Percentiles rank a stretch among this genome's conserved stretches.
These are phyloP conservation scores for Erythrocercus mccallii DNA, from an alignment of 2,113 vertebrate genomes.

Conservation along the genomic window DNA sequence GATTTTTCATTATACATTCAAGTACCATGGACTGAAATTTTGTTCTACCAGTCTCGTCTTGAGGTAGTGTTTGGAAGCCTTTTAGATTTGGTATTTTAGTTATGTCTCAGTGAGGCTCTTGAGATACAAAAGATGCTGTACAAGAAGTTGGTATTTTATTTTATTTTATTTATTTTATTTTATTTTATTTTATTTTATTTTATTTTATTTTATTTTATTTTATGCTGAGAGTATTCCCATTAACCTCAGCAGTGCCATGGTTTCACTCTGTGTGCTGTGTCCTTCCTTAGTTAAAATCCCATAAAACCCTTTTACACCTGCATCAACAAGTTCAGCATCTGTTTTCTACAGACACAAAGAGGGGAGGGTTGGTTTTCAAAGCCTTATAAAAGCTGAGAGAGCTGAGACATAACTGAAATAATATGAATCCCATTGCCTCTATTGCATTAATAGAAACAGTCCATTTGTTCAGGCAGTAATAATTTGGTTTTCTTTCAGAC, in stretches of 20 bases:
- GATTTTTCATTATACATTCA: conserved; percentile 56
- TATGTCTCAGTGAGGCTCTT: neutral
- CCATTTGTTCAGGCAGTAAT: neutral
- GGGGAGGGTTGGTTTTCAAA: neutral
- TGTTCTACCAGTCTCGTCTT: neutral
- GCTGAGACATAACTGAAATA: neutral
- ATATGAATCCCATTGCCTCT: neutral
- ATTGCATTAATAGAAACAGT: neutral
- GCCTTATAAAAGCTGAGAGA: neutral
- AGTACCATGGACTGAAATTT: conserved; percentile 23
- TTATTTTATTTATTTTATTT: no score
- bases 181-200: no score
- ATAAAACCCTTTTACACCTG: neutral
- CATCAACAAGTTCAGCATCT: neutral
- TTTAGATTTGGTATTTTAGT: conserved; percentile 36
- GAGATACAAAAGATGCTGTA: neutral
- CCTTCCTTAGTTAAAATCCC: neutral
- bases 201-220: neutral
- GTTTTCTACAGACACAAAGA: neutral
- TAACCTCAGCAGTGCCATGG: neutral
- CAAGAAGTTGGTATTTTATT: neutral
- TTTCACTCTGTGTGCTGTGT: neutral
- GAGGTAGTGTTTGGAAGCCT: conserved; percentile 3
- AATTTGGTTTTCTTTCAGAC: neutral
- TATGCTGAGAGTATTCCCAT: neutral